Percentiles rank a stretch among this genome's conserved stretches.
These are phyloP conservation scores for Trileptium ribeirensis DNA, from an alignment of 2,888 invertebrate species.

Conservation along the genomic window DNA sequence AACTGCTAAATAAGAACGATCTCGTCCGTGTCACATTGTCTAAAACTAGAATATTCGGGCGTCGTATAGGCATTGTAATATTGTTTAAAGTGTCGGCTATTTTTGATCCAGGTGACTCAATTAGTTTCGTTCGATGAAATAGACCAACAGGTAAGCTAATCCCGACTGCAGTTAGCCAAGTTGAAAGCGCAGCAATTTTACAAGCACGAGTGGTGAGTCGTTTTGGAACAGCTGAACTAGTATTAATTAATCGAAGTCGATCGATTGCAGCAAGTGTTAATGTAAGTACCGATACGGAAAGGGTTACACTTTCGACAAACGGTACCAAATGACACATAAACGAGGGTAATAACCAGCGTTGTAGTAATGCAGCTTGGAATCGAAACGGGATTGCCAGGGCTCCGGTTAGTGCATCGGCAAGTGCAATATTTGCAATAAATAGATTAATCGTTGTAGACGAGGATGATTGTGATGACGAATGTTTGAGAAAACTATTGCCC, in stretches of 20 bases:
- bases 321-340: constrained; percentile 82
- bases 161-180: neutral
- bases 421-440: neutral
- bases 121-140: neutral
- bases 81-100: no score
- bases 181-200: neutral
- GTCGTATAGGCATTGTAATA: neutral
- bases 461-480: neutral
- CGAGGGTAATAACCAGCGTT: constrained; percentile 72
- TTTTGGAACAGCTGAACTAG: neutral
- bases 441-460: neutral
- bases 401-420: constrained; percentile 9
- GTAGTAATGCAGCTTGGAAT: constrained; percentile 78
- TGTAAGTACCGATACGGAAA: constrained; percentile 79
- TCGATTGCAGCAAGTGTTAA: constrained; percentile 76
- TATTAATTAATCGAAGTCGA: constrained; percentile 51
- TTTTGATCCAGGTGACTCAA: no score
- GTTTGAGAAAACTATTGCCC: no score
- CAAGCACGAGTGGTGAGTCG: neutral
- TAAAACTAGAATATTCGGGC: neutral
- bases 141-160: neutral
- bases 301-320: constrained; percentile 72
- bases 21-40: neutral
- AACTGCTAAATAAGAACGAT: neutral
- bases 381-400: constrained; percentile 78